Base-by-base conservation (phyloP, 2,113 vertebrate species). In the Sigmodon hispidus region DNA sequence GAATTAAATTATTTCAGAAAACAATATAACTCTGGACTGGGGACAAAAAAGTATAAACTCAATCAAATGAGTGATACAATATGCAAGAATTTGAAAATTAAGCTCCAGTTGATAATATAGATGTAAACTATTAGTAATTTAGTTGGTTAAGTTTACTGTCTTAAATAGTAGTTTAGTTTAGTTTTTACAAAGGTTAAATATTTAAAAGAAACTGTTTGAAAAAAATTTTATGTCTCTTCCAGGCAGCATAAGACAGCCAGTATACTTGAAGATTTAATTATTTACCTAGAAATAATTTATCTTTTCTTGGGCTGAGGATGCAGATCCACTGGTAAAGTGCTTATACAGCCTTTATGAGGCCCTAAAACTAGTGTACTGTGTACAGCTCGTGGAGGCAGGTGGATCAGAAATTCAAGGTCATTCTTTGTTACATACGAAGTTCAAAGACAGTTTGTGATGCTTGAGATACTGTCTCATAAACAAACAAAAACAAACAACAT, bases 131-230 rank as follows among this genome's bases (percentile, higher is more conserved):
- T 84, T 72, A 48, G 31, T 61, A 22, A 29, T 79, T 92, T 34
- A 73, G 45, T 90, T 84, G 67, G 45, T 85, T 95, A 26, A 70
- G 84, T 96, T 88, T 87, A 43, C 85, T 92, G 36, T 91, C 29
- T 65, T 79, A 59, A 85, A 40, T 75, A 75, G 40, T 55, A 40
- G 87, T 63, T 80, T 93, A n/a, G 73, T 91, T 90, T 95, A 69
- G 65, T 4, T 83, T 92, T 31, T 92, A 70, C 24, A 90, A 88
- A 91, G 19, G 45, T 87, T 94, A 83, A 72, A 40, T 77, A 79
- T 72, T 85, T 89, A 50, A 86, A 88, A 12, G 22, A 92, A 92
- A 61, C 5, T 59, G n/a, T 88, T 81, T 65, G 1, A 24, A 90
- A 90, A 90, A 72, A 19, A 3, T 40, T 61, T 65, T 69, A 85